A percentile compares a stretch with the other conserved stretches of the same genome.
phyloP scores from a whole-genome alignment of 2,888 invertebrate genomes.

The Napeogenes sylphis region DNA sequence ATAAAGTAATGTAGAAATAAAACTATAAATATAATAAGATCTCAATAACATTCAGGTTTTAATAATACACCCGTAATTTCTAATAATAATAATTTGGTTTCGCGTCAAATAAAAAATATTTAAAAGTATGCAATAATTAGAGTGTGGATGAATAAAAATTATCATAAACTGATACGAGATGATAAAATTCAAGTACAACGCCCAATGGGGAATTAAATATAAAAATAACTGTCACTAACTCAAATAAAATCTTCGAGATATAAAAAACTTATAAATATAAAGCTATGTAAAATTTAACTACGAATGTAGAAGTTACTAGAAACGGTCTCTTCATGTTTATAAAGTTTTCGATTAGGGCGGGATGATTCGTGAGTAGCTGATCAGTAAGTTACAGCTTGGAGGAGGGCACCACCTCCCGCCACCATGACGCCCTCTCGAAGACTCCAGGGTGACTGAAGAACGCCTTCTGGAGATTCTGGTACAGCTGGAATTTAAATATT shows the following conservation, averaged over 20 bases:
- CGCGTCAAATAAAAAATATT: too few relatives aligned
- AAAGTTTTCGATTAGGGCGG: neutral
- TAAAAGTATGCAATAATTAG: too few relatives aligned
- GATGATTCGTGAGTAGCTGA: slow-evolving; percentile 5
- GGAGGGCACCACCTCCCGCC: slow-evolving; percentile 70
- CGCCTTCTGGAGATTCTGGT: slow-evolving; percentile 84
- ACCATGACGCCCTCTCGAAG: slow-evolving; percentile 85
- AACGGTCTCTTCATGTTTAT: too few relatives aligned
- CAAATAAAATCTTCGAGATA: slow-evolving; percentile 1
- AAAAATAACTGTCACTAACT: slow-evolving; percentile 1
- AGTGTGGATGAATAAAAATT: too few relatives aligned
- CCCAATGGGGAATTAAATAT: neutral
- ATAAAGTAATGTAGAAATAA: too few relatives aligned
- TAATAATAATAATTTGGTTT: too few relatives aligned
- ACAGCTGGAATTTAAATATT: slow-evolving; percentile 70
- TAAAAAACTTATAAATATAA: neutral
- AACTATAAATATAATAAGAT: too few relatives aligned
- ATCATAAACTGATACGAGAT: neutral
- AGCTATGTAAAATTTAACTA: neutral
- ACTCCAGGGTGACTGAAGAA: slow-evolving; percentile 83
- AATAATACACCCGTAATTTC: too few relatives aligned
- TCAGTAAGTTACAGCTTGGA: slow-evolving; percentile 53
- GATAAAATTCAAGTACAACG: neutral
- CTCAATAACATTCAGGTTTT: too few relatives aligned
- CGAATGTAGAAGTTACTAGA: neutral